phyloP scores from a whole-genome alignment of 1,140 invertebrate genomes.

The Stegodyphus dumicola region DNA sequence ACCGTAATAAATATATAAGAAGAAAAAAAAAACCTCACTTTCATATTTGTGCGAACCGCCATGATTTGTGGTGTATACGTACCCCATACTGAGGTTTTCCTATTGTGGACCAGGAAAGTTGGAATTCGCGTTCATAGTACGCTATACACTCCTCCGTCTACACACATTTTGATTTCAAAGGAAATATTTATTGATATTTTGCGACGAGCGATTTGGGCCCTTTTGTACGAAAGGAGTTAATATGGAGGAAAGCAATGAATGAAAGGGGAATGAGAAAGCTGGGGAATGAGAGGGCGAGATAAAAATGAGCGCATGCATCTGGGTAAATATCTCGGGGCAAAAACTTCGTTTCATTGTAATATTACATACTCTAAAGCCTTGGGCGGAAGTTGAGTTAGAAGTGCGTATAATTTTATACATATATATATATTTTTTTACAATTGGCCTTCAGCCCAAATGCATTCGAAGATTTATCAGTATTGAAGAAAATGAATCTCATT shows the following conservation, averaged over 20 bases:
- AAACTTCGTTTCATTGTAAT: background rate
- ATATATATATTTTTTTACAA: too few species aligned
- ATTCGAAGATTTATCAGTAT: too few species aligned
- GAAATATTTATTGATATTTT: constrained; percentile 53
- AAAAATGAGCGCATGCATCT: background rate
- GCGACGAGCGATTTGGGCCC: constrained; percentile 33
- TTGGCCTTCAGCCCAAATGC: too few species aligned
- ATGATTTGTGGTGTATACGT: constrained; percentile 35
- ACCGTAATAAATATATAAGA: constrained; percentile 46
- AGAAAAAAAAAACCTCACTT: constrained; percentile 63
- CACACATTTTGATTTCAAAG: constrained; percentile 47
- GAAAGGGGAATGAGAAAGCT: background rate
- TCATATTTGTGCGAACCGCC: constrained; percentile 23
- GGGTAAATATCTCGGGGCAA: background rate
- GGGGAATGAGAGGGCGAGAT: too few species aligned
- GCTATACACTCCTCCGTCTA: too few species aligned
- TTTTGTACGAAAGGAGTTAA: constrained; percentile 46
- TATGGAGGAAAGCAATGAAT: constrained; percentile 25
- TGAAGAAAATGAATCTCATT: too few species aligned
- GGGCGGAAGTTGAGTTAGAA: too few species aligned
- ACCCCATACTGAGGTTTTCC: constrained; percentile 32
- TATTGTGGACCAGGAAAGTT: constrained; percentile 7
- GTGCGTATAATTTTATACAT: too few species aligned
- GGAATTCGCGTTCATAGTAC: constrained; percentile 20
- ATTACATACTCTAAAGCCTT: background rate